Percentiles rank a stretch among this genome's conserved stretches.
phyloP scores from a whole-genome alignment of 2,797 vertebrate species.

The Hirundo rustica region DNA sequence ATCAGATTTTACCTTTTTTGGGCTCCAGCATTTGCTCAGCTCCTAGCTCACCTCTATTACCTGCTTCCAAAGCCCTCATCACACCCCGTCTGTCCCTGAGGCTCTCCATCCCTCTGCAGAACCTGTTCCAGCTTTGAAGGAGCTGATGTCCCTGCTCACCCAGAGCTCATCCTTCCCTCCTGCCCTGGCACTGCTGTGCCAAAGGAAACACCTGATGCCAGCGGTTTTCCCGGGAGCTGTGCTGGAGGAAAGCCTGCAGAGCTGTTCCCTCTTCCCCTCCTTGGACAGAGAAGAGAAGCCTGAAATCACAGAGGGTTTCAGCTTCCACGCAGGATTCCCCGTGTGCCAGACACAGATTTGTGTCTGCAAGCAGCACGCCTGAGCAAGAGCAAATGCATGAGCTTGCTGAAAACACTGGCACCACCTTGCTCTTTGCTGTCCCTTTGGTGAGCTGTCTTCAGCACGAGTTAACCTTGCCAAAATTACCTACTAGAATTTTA shows the following conservation, averaged over 20 bases:
- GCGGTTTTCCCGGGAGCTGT: background rate
- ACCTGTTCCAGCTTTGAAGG: background rate
- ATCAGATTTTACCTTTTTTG: background rate
- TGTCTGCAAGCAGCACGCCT: background rate
- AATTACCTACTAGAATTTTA: background rate
- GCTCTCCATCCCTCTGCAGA: background rate
- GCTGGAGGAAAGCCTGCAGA: background rate
- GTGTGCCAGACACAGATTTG: background rate
- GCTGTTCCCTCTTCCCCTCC: background rate
- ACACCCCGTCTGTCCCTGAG: rapidly evolving
- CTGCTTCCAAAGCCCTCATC: background rate
- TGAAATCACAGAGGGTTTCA: background rate
- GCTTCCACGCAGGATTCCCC: background rate
- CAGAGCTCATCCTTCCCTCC: background rate
- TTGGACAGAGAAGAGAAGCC: background rate
- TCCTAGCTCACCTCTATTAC: background rate
- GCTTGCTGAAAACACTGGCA: background rate
- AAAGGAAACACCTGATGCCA: background rate
- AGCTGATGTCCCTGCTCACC: background rate
- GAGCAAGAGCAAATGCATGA: background rate
- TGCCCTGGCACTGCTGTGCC: background rate
- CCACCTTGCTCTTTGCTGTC: background rate
- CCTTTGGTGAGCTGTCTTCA: background rate
- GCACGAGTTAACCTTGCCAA: background rate
- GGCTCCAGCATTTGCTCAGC: background rate